Conservation (phyloP, 2,797 vertebrate genomes). For the Loriculus beryllinus region DNA sequence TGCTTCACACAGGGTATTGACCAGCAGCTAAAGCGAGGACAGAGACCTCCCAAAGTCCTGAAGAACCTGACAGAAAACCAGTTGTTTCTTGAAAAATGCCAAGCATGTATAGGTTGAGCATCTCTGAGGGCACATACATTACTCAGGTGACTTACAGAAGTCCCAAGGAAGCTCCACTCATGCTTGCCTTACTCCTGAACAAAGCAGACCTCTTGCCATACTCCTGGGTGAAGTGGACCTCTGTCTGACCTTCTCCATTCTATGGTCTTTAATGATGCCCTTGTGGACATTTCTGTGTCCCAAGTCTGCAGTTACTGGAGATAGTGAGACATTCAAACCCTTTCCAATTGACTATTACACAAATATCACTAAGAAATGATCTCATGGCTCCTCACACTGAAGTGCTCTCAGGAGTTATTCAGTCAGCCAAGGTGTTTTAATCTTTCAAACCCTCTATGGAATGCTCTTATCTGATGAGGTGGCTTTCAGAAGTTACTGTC, state of each 20-base stretch:
- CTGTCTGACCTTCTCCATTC: neutral
- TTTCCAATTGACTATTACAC: neutral
- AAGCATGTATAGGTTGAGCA: neutral
- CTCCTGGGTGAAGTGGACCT: neutral
- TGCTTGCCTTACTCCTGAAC: neutral
- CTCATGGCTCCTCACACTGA: neutral
- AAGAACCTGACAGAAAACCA: neutral
- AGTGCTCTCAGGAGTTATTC: neutral
- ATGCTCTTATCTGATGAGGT: neutral
- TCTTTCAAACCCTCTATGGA: neutral
- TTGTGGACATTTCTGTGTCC: neutral
- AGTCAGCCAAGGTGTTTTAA: neutral
- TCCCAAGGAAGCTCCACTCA: neutral
- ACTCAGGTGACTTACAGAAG: neutral
- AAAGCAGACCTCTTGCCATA: neutral
- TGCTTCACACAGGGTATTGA: fast-evolving
- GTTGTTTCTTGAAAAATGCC: neutral
- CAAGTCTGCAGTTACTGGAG: neutral
- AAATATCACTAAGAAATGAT: neutral
- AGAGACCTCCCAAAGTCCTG: neutral
- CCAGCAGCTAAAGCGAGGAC: fast-evolving
- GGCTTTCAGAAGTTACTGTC: neutral
- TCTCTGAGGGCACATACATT: neutral
- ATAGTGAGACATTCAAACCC: neutral
- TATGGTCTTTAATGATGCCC: neutral